phyloP scores from a whole-genome alignment of 2,888 invertebrate species.

The Apoda limacodes region DNA sequence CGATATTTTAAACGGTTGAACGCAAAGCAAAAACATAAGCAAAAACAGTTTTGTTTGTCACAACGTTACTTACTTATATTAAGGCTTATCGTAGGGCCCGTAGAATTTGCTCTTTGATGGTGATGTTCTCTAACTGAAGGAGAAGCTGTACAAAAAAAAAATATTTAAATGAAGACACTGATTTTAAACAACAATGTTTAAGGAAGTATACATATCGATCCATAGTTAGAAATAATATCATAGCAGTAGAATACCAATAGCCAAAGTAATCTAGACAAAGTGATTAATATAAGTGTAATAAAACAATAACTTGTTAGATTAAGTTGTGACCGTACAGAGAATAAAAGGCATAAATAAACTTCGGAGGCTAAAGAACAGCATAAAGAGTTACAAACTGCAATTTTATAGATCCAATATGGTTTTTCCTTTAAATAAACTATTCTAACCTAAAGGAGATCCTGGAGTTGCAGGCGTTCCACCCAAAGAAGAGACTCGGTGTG shows the following conservation, averaged over 20 bases:
- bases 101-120: constrained; percentile 61
- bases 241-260: too few relatives aligned
- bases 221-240: too few relatives aligned
- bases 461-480: constrained; percentile 66
- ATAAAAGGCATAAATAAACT: too few relatives aligned
- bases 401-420: not conserved
- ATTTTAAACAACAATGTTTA: too few relatives aligned
- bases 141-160: too few relatives aligned
- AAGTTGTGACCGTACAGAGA: too few relatives aligned
- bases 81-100: constrained; percentile 65
- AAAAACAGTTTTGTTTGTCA: too few relatives aligned
- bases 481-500: constrained; percentile 56
- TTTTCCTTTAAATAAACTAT: constrained; percentile 1
- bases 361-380: not conserved
- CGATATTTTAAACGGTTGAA: too few relatives aligned
- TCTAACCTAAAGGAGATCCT: constrained; percentile 65
- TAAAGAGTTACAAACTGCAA: too few relatives aligned
- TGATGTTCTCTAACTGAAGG: constrained; percentile 60
- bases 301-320: constrained; percentile 8
- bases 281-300: constrained; percentile 13
- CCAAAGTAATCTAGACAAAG: too few relatives aligned
- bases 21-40: not conserved
- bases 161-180: too few relatives aligned
- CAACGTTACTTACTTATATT: constrained; percentile 65
- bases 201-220: too few relatives aligned